Percentiles rank a stretch among this genome's conserved stretches.
phyloP scores from a whole-genome alignment of 1,140 invertebrate species.

The Xylocopa sonorina region DNA sequence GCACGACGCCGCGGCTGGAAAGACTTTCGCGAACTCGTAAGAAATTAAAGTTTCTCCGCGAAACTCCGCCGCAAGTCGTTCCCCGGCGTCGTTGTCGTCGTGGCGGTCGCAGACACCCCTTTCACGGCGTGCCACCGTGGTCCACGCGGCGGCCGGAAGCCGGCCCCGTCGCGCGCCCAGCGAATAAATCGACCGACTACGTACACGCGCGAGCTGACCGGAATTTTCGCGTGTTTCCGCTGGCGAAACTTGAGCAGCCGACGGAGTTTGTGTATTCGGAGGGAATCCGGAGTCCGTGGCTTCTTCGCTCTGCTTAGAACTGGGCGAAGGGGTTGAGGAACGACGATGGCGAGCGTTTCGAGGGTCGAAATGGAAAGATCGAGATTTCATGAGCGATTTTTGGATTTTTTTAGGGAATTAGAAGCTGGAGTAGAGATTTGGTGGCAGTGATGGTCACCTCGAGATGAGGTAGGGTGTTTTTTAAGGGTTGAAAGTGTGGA shows the following conservation, averaged over 20 bases:
- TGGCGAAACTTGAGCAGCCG: neutral
- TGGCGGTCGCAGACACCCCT: neutral
- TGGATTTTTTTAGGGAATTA: too few relatives aligned
- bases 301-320: neutral
- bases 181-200: conserved; percentile 20
- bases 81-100: conserved; percentile 1
- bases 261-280: neutral
- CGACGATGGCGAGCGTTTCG: neutral
- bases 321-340: too few relatives aligned
- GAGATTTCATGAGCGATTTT: neutral
- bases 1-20: conserved; percentile 6
- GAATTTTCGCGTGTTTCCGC: neutral
- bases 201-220: too few relatives aligned
- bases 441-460: too few relatives aligned
- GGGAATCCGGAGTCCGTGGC: neutral
- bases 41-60: conserved; percentile 50
- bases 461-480: too few relatives aligned
- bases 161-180: neutral
- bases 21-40: conserved; percentile 52
- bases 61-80: conserved; percentile 39
- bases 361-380: neutral
- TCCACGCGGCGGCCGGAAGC: conserved; percentile 3
- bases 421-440: too few relatives aligned
- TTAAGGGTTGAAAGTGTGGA: too few relatives aligned
- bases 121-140: neutral